Percentiles rank a stretch among this genome's conserved stretches.
Evolutionary conservation across 1,140 invertebrate genomes (phyloP).

Genomic region (Eurytemora carolleeae): DNA sequence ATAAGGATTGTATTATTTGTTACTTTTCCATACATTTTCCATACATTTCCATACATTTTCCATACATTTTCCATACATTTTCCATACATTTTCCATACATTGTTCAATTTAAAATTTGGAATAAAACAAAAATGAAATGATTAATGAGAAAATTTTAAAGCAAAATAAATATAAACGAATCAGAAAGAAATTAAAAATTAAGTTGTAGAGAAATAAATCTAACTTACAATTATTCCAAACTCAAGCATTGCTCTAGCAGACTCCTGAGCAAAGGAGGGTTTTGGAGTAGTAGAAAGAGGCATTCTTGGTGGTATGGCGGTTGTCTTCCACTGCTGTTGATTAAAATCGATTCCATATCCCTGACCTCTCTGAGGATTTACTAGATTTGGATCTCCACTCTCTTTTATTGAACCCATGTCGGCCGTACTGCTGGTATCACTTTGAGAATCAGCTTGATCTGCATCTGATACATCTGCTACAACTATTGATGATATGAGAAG

Average conservation of each 20-base stretch:
- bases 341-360: constrained; percentile 2
- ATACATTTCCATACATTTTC: too few species aligned
- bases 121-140: too few species aligned
- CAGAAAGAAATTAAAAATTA: too few species aligned
- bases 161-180: too few species aligned
- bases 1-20: too few species aligned
- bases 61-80: too few species aligned
- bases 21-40: too few species aligned
- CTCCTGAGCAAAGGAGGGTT: constrained; percentile 9
- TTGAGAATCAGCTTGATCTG: background rate
- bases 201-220: too few species aligned
- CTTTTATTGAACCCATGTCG: background rate
- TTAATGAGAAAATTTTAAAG: too few species aligned
- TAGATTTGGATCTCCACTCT: constrained; percentile 11
- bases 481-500: too few species aligned
- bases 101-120: too few species aligned
- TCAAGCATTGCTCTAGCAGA: constrained; percentile 7
- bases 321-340: background rate
- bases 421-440: background rate
- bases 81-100: too few species aligned
- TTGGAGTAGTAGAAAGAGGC: background rate
- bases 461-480: background rate
- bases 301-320: background rate
- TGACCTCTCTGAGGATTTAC: constrained; percentile 9
- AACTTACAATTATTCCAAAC: constrained; percentile 12